These are phyloP conservation scores for Habroteleia sp. DNA, from an alignment of 2,888 invertebrate species.

Conservation along the genomic window DNA sequence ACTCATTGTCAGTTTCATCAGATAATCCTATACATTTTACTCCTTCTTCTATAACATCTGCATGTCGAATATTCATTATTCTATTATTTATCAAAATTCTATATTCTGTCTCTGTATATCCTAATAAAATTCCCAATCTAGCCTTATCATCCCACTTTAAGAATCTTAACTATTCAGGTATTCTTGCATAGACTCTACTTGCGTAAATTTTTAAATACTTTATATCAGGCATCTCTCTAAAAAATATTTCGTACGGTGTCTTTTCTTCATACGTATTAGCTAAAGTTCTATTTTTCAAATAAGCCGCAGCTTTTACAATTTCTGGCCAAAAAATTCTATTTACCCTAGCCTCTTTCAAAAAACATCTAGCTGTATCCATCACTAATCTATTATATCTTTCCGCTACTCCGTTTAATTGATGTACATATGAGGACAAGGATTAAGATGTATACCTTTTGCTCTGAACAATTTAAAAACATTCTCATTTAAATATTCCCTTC, in stretches of 20 bases:
- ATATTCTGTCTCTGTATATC: slow-evolving; percentile 16
- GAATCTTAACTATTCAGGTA: slow-evolving; percentile 44
- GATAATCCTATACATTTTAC: slow-evolving; percentile 30
- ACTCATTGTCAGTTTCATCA: slow-evolving; percentile 9
- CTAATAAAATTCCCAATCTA: slow-evolving; percentile 46
- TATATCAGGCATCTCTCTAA: slow-evolving; percentile 51
- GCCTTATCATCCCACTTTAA: slow-evolving; percentile 39
- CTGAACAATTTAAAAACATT: not conserved
- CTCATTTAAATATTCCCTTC: not conserved
- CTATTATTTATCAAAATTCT: slow-evolving; percentile 50
- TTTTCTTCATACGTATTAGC: slow-evolving; percentile 45
- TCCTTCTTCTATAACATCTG: slow-evolving; percentile 50
- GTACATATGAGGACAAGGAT: not conserved
- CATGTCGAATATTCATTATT: slow-evolving; percentile 55
- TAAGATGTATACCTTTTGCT: not conserved
- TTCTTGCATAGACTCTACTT: slow-evolving; percentile 59
- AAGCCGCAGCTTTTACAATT: slow-evolving; percentile 46
- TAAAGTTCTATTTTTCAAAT: slow-evolving; percentile 54
- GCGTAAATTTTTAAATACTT: slow-evolving; percentile 56
- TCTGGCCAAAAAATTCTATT: slow-evolving; percentile 61
- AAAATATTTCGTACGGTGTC: slow-evolving; percentile 57
- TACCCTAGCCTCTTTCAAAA: slow-evolving; percentile 48
- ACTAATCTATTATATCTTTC: slow-evolving; percentile 23
- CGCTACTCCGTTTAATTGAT: slow-evolving; percentile 1
- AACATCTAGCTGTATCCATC: slow-evolving; percentile 62